Evolutionary conservation across 2,888 invertebrate genomes (phyloP).

Genomic region (Macrosiphum euphorbiae): DNA sequence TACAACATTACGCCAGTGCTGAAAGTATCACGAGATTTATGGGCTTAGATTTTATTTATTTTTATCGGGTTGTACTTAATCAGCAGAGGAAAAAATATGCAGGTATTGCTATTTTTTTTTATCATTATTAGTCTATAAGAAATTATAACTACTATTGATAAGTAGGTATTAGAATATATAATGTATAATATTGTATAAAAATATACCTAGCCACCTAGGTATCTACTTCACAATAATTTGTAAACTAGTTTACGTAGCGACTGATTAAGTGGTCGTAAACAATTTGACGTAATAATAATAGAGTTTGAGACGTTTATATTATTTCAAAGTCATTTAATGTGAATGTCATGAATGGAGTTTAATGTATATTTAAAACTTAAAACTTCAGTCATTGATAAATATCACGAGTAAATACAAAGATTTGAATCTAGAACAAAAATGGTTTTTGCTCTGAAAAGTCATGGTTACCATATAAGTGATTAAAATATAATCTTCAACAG

Average conservation of each 20-base stretch:
- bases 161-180: too few relatives aligned
- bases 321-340: not conserved
- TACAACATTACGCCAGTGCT: too few relatives aligned
- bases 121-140: not conserved
- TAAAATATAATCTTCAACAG: not conserved
- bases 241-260: not conserved
- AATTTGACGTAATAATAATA: not conserved
- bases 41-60: not conserved
- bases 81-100: not conserved
- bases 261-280: not conserved
- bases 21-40: too few relatives aligned
- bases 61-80: not conserved
- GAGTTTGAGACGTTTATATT: not conserved
- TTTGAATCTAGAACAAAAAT: not conserved
- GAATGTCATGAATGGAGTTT: not conserved
- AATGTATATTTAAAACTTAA: not conserved
- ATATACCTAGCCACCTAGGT: not conserved
- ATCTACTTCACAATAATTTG: not conserved
- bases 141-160: not conserved
- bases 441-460: not conserved
- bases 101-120: not conserved
- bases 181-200: too few relatives aligned
- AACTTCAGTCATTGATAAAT: not conserved
- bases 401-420: not conserved
- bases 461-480: not conserved